A percentile compares a stretch with the other conserved stretches of the same genome.
Evolutionary conservation across 1,140 invertebrate species (phyloP).

Genomic region (Trichonephila clavipes): DNA sequence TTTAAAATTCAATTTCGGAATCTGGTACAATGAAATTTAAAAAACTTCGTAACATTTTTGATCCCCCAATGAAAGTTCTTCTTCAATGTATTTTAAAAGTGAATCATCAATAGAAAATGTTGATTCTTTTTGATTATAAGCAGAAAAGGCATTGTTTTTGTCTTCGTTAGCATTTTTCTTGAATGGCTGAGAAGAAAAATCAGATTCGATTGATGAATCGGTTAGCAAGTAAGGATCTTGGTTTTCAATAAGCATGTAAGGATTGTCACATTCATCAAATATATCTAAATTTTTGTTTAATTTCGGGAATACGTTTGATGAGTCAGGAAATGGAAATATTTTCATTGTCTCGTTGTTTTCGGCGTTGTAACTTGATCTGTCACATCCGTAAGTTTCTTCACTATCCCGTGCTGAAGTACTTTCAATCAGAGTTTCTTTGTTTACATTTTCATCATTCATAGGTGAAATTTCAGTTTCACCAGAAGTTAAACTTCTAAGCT

Average conservation of each 20-base stretch:
- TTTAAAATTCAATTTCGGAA: slow-evolving; percentile 17
- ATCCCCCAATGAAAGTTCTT: neutral
- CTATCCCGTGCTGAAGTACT: neutral
- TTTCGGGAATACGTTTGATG: neutral
- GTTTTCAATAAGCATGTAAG: neutral
- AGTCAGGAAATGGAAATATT: neutral
- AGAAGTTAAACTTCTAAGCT: neutral
- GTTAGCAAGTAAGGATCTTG: neutral
- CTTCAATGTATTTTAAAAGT: neutral
- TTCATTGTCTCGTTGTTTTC: neutral
- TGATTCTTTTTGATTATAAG: neutral
- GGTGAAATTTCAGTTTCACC: neutral
- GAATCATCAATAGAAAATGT: neutral
- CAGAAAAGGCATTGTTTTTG: neutral
- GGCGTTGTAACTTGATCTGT: neutral
- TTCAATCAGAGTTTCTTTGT: neutral
- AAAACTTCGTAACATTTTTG: neutral
- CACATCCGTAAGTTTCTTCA: neutral
- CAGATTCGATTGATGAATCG: neutral
- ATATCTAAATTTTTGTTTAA: neutral
- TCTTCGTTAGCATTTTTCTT: neutral
- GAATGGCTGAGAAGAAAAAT: neutral
- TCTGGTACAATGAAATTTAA: neutral
- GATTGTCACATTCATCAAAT: neutral
- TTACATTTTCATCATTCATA: neutral